Conservation (phyloP, 2,888 invertebrate species). For the Carabus problematicus region DNA sequence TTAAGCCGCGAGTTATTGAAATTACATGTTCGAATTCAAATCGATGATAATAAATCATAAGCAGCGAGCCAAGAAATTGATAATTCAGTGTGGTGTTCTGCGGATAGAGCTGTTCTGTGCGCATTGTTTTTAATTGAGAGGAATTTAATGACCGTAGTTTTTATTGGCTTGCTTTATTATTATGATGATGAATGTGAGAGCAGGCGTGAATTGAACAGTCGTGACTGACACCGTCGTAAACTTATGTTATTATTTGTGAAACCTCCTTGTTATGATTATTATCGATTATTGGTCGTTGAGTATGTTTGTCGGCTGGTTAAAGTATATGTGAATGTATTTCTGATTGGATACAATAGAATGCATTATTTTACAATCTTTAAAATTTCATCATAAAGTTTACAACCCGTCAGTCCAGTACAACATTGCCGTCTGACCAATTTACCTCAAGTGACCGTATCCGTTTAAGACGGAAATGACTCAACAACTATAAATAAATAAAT, state of each 20-base stretch:
- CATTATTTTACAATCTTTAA: no score
- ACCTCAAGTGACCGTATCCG: no score
- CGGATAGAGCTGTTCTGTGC: conserved; percentile 4
- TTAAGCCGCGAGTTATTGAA: conserved; percentile 1
- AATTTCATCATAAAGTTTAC: no score
- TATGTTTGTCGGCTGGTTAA: no score
- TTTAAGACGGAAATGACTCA: no score
- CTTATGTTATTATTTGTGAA: conserved; percentile 3
- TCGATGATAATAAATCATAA: conserved; percentile 20
- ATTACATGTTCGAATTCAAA: conserved; percentile 23
- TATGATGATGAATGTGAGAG: conserved; percentile 18
- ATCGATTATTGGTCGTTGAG: neutral
- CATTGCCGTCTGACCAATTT: no score
- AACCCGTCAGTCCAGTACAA: no score
- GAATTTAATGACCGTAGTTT: conserved; percentile 14
- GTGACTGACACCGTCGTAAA: conserved; percentile 7
- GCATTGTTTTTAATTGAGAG: conserved; percentile 13
- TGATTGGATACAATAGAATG: neutral
- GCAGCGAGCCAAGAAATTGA: conserved; percentile 23
- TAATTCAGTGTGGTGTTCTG: conserved; percentile 1
- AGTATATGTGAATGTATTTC: conserved; percentile 2
- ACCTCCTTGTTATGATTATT: no score
- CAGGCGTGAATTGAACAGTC: conserved; percentile 12
- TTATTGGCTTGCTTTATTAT: conserved; percentile 19
- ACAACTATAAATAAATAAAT: conserved; percentile 11